Base-by-base conservation (phyloP, 2,113 vertebrate species). In the Gallinago undulata region DNA sequence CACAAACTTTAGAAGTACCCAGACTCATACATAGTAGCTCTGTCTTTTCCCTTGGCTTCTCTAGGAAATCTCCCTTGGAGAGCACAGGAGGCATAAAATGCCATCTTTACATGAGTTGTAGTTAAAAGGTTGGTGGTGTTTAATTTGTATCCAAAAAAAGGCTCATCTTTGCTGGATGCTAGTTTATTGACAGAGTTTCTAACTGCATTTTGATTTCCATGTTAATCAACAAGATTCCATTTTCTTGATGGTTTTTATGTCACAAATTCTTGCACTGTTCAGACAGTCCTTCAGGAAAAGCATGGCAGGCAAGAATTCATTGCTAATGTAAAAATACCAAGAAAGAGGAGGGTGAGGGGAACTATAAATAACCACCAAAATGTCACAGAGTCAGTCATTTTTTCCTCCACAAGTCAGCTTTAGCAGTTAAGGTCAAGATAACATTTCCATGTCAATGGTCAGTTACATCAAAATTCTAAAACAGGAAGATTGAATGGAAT, bases 391-490 rank as follows among this genome's bases (percentile, higher is more conserved):
- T 87, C 94, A 91, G 92, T 97, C 70, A 89, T 94, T 94, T 97
- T 95, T 96, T 92, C 91, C 95, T 94, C 67, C 11, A 1, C 74
- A 91, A 96, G 96, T 96, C 91, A 94, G 87, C 92, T 92, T 96
- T 93, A 94, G 87, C 89, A 93, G 91, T 94, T 96, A 95, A 91
- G 96, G 96, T 94, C 94, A 95, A 94, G 94, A 93, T 96, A 94
- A 96, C 95, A 95, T 97, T 96, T 96, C 94, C 93, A 94, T 96
- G 96, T 96, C 96, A 95, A 79, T 96, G 95, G 95, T 95, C 95
- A 95, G 87, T 96, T 94, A 85, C 91, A 95, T 95, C 93, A 96
- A 94, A 96, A 89, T 89, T 92, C 94, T 96, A 93, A 96, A 97
- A 87, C 67, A 63, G 95, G 91, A 85, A 89, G 70, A 85, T 56